Percentiles rank a stretch among this genome's conserved stretches.
These are phyloP conservation scores for Sterna hirundo DNA, from an alignment of 2,113 vertebrate species.

Conservation along the genomic window DNA sequence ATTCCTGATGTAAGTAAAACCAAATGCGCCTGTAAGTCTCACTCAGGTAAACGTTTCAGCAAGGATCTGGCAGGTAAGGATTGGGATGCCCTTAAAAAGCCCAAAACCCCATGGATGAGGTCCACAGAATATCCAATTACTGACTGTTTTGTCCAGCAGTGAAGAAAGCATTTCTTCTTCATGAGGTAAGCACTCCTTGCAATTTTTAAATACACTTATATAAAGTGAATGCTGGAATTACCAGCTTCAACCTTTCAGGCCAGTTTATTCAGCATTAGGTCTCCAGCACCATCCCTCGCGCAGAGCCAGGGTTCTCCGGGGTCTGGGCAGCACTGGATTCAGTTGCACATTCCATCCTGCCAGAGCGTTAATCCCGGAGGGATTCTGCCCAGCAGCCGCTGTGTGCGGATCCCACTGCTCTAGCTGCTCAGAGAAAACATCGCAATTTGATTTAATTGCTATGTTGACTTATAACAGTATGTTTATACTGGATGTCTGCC, in stretches of 20 bases:
- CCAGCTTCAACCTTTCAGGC: neutral
- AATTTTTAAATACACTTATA: neutral
- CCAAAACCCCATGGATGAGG: neutral
- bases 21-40: neutral
- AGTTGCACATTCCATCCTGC: neutral
- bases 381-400: slow-evolving; percentile 11
- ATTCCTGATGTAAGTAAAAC: neutral
- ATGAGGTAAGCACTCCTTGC: neutral
- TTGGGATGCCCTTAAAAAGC: neutral
- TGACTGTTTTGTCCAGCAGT: neutral
- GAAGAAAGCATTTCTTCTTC: neutral
- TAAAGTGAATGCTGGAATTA: neutral
- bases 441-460: slow-evolving; percentile 67
- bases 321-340: no score
- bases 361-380: neutral
- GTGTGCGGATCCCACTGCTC: slow-evolving; percentile 18
- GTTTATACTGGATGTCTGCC: slow-evolving; percentile 56
- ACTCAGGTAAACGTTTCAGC: slow-evolving; percentile 5
- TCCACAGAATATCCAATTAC: neutral
- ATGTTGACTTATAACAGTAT: slow-evolving; percentile 57
- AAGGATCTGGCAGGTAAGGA: neutral
- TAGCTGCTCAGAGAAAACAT: neutral
- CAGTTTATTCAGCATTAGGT: neutral
- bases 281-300: neutral
- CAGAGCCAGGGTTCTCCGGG: neutral